Evolutionary conservation across 2,797 vertebrate genomes (phyloP).

Genomic region (Cyprinodon diabolis): DNA sequence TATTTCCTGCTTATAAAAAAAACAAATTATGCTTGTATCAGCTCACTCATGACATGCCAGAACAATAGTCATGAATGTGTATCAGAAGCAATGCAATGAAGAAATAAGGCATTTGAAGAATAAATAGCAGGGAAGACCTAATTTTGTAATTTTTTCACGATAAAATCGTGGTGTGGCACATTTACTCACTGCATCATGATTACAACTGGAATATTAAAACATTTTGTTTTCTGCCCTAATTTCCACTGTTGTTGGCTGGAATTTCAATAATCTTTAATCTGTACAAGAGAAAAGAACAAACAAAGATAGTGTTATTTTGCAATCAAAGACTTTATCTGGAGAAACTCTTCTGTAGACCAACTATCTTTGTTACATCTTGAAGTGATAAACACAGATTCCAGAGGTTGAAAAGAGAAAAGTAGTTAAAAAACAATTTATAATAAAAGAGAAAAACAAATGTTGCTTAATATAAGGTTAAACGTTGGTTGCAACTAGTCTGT

Average conservation of each 20-base stretch:
- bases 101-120: too few species aligned
- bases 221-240: background rate
- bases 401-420: background rate
- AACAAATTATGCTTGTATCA: background rate
- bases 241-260: background rate
- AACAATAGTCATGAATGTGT: too few species aligned
- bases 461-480: background rate
- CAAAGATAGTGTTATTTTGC: background rate
- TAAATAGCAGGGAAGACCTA: too few species aligned
- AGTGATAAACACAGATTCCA: background rate
- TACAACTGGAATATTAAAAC: background rate
- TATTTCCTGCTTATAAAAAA: background rate
- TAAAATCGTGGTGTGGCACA: too few species aligned
- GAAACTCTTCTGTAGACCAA: too few species aligned
- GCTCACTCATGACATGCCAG: background rate
- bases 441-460: background rate
- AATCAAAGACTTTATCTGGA: too few species aligned
- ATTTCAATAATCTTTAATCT: background rate
- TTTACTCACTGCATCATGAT: too few species aligned
- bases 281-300: background rate
- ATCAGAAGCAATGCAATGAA: too few species aligned
- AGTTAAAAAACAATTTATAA: background rate
- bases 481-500: background rate
- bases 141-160: too few species aligned
- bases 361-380: background rate